Conservation (phyloP, 2,888 invertebrate species). For the Ditula angustiorana region DNA sequence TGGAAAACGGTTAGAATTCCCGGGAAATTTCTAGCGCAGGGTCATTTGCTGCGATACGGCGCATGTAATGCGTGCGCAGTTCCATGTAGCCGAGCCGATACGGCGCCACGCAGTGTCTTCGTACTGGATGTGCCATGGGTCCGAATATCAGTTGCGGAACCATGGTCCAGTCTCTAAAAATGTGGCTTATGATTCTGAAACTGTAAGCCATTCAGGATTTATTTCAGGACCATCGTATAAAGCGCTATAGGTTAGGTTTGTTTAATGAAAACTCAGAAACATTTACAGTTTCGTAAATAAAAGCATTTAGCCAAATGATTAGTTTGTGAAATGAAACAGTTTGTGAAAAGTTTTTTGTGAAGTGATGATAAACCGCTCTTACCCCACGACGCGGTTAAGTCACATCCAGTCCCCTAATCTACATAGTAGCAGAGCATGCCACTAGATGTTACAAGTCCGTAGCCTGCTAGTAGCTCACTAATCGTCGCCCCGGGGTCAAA, state of each 20-base stretch:
- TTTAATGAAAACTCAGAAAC: too few relatives aligned
- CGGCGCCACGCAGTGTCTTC: conserved; percentile 35
- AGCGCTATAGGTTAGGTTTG: too few relatives aligned
- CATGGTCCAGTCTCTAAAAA: too few relatives aligned
- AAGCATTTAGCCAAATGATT: too few relatives aligned
- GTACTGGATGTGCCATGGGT: conserved; percentile 6
- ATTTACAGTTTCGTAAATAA: too few relatives aligned
- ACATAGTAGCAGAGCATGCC: conserved; percentile 54
- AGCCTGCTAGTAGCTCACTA: conserved; percentile 71
- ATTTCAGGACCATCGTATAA: too few relatives aligned
- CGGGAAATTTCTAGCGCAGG: conserved; percentile 66
- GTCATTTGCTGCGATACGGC: conserved; percentile 69
- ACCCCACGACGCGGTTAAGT: conserved; percentile 2
- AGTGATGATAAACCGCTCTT: too few relatives aligned
- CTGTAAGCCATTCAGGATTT: too few relatives aligned
- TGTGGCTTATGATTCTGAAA: too few relatives aligned
- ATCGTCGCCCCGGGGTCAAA: conserved; percentile 79
- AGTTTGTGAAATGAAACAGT: too few relatives aligned
- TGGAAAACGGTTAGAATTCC: conserved; percentile 65
- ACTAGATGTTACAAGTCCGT: conserved; percentile 63
- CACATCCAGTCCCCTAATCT: conserved; percentile 54
- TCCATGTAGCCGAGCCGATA: conserved; percentile 57
- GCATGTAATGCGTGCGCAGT: conserved; percentile 71
- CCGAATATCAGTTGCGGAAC: too few relatives aligned
- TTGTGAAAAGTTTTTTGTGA: too few relatives aligned